Evolutionary conservation across 2,113 vertebrate species (phyloP).

Genomic region (Hystrix brachyura): DNA sequence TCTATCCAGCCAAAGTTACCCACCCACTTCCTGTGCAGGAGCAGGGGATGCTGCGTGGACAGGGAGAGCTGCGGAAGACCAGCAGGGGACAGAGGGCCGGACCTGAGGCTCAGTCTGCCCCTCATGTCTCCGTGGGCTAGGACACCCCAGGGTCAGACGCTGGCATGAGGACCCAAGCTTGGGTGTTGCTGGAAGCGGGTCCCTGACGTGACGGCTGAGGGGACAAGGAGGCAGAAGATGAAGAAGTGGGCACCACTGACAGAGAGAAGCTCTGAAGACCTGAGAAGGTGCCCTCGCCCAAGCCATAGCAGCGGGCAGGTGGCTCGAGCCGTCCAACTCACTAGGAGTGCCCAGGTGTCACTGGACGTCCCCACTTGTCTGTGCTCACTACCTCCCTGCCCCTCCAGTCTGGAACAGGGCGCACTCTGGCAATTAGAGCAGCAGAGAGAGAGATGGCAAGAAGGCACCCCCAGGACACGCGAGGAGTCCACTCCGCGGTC

Average conservation of each 20-base stretch:
- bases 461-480: neutral
- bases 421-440: neutral
- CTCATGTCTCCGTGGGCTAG: rapidly evolving
- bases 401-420: no score
- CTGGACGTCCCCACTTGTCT: neutral
- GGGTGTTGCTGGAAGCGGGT: no score
- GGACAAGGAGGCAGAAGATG: neutral
- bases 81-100: no score
- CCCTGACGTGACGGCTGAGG: neutral
- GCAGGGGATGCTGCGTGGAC: no score
- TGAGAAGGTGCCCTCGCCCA: neutral
- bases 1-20: neutral
- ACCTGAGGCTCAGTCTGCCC: neutral
- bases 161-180: neutral
- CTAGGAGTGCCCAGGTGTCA: no score
- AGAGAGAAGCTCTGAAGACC: no score
- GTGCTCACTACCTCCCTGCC: rapidly evolving
- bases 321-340: no score
- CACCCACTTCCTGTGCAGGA: neutral
- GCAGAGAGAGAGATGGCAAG: neutral
- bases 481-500: neutral
- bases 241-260: neutral
- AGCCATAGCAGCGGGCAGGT: neutral
- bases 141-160: no score
- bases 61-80: neutral